Base-by-base conservation (phyloP, 2,113 vertebrate genomes). In the Oophaga pumilio region DNA sequence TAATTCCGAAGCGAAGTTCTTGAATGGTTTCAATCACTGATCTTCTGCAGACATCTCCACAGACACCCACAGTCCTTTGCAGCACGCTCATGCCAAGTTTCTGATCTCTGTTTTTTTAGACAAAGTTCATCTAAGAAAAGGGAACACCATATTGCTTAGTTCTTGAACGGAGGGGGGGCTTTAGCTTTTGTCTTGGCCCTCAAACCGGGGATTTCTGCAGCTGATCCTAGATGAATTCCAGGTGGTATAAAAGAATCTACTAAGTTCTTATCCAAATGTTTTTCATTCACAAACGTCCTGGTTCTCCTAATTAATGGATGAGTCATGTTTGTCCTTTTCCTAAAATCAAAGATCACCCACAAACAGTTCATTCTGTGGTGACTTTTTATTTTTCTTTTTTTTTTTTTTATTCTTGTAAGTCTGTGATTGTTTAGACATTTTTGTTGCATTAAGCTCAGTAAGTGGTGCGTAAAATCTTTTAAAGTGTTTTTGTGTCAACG, bases 241-340 rank as follows among this genome's bases (percentile, higher is more conserved):
- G 85, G 85, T 86, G 76, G 60, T 79, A 69, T 86, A 52, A 43
- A 69, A 79, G 56, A 71, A 79, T 80, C 62, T 68, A 69, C 43
- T 69, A 68, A 86, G 17, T 80, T 28, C 62, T 68, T n/a, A 17
- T 24, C 49, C 76, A 79, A 86, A 80, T 79, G 62, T 57, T 86
- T 86, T 71, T 69, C 52, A 80, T 80, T 86, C 74, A 69, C 85
- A 79, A 86, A 86, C 62, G 79, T 86, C 85, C 85, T 79, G 76
- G 50, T 64, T 85, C 33, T 52, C 26, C 60, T 68, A 78, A 86
- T 78, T 86, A 43, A 86, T 66, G 64, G 52, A 79, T 86, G 85
- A 86, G 49, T 79, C 85, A 79, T 71, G 76, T 86, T 80, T 79
- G 26, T 62, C 26, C 26, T 69, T 49, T 86, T 86, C 52, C 74